Conservation (phyloP, 2,797 vertebrate species). For the Peromyscus attwateri region DNA sequence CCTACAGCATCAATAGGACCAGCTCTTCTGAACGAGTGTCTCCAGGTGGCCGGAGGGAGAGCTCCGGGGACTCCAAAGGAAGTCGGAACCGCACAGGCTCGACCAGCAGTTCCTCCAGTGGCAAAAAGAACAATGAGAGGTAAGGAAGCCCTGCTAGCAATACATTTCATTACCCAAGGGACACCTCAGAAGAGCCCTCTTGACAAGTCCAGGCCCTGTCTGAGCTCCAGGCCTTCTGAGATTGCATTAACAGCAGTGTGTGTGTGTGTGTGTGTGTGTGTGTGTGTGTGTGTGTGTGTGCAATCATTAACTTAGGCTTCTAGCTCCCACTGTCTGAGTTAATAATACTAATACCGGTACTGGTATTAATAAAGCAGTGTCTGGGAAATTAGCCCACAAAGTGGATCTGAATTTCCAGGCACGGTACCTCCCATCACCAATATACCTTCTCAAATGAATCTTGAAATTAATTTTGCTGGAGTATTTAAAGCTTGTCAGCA, state of each 20-base stretch:
- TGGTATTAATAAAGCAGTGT: background rate
- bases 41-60: conserved; percentile 94
- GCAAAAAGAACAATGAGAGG: conserved; percentile 97
- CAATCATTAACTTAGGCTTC: fast-evolving
- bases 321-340: fast-evolving
- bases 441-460: background rate
- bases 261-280: too few species aligned
- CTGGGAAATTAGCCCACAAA: background rate
- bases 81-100: conserved; percentile 95
- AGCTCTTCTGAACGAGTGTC: conserved; percentile 96
- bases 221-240: fast-evolving
- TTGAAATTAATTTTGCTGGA: too few species aligned
- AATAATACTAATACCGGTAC: background rate
- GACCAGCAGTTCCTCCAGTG: conserved; percentile 96
- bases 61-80: conserved; percentile 93
- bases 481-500: background rate
- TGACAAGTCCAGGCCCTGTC: fast-evolving
- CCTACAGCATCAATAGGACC: conserved; percentile 96
- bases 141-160: conserved; percentile 77
- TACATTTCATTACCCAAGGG: background rate
- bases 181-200: fast-evolving
- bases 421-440: background rate
- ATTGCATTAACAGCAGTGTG: background rate
- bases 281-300: too few species aligned
- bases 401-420: background rate